phyloP scores from a whole-genome alignment of 2,113 vertebrate species.

The Miniopterus natalensis region DNA sequence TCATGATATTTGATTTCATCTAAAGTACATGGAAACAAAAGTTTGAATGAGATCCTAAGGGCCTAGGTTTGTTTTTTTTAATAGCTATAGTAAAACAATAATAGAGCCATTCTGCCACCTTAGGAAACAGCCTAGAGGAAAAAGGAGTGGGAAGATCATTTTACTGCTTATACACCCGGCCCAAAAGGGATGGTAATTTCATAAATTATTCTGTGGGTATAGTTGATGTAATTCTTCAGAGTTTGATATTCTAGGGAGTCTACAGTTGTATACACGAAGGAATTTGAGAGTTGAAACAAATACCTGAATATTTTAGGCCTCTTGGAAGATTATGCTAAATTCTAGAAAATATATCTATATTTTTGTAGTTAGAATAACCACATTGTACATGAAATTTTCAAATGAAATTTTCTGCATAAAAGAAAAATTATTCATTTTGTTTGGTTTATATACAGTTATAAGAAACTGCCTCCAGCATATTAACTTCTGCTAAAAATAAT shows the following conservation, averaged over 20 bases:
- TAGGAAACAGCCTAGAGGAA: constrained; percentile 70
- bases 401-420: constrained; percentile 11
- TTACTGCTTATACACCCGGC: constrained; percentile 49
- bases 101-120: constrained; percentile 62
- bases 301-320: not conserved
- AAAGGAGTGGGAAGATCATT: constrained; percentile 55
- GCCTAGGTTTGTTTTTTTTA: constrained; percentile 57
- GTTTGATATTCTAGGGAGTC: constrained; percentile 44
- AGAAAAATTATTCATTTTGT: not conserved
- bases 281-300: constrained; percentile 1
- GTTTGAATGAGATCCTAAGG: constrained; percentile 67
- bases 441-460: not conserved
- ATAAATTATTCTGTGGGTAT: constrained; percentile 78
- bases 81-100: constrained; percentile 70
- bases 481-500: not conserved
- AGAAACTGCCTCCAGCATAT: not conserved
- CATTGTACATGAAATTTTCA: not conserved
- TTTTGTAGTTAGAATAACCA: not conserved
- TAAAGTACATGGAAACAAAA: constrained; percentile 63
- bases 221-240: constrained; percentile 70
- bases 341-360: not conserved
- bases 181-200: constrained; percentile 68
- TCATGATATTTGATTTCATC: constrained; percentile 74
- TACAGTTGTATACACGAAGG: constrained; percentile 25
- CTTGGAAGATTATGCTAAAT: not conserved